A percentile compares a stretch with the other conserved stretches of the same genome.
Evolutionary conservation across 2,888 invertebrate species (phyloP).

Genomic region (Sminthurides aquaticus): DNA sequence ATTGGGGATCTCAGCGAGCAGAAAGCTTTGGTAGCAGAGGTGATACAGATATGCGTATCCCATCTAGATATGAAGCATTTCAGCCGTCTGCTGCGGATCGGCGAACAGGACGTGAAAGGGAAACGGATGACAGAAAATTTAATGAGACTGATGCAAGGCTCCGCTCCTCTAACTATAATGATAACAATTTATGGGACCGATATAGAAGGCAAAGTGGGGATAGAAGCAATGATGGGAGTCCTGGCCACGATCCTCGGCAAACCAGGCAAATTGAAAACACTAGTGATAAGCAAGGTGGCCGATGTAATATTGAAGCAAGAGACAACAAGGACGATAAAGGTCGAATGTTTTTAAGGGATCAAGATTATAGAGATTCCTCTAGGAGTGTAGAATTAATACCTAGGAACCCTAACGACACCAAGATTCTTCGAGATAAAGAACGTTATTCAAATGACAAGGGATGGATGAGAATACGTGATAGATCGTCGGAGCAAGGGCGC

Average conservation of each 20-base stretch:
- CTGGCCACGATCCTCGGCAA: neutral
- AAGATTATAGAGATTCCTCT: slow-evolving; percentile 11
- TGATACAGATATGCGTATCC: slow-evolving; percentile 22
- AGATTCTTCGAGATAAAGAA: neutral
- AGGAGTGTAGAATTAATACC: slow-evolving; percentile 3
- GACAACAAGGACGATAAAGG: neutral
- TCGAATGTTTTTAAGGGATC: slow-evolving; percentile 5
- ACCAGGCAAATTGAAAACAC: neutral
- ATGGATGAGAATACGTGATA: neutral
- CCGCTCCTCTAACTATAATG: neutral
- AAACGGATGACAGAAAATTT: neutral
- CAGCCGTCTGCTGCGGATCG: neutral
- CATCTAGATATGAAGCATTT: neutral
- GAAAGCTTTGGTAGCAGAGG: slow-evolving; percentile 5
- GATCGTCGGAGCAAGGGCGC: neutral
- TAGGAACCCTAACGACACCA: neutral
- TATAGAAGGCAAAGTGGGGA: neutral
- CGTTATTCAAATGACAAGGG: neutral
- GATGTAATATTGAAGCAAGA: too few species aligned
- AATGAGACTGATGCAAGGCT: neutral
- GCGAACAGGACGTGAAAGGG: neutral
- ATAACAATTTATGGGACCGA: neutral
- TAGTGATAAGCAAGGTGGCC: too few species aligned
- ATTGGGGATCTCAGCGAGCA: neutral
- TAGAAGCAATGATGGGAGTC: neutral